phyloP scores from a whole-genome alignment of 2,113 vertebrate genomes.

The Noturus placidus region DNA sequence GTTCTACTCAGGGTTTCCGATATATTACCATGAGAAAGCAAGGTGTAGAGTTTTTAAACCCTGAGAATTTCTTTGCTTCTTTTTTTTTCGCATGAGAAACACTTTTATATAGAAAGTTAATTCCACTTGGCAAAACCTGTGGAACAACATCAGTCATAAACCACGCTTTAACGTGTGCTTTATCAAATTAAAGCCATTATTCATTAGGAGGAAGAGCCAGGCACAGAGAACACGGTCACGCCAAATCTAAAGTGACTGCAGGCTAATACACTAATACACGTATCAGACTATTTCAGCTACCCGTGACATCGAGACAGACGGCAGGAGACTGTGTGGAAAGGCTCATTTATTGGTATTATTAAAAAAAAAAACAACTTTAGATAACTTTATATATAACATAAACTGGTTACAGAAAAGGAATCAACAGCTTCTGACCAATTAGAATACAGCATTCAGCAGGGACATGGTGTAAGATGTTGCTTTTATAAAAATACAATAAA shows the following conservation, averaged over 20 bases:
- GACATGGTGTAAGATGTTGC: background rate
- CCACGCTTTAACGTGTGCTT: background rate
- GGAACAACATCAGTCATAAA: background rate
- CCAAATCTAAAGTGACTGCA: constrained; percentile 1
- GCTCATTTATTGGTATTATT: background rate
- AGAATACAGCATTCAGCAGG: background rate
- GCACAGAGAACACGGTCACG: background rate
- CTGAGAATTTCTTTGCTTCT: background rate
- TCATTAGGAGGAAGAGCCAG: background rate
- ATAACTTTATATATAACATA: background rate
- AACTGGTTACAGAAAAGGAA: background rate
- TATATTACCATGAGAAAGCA: background rate
- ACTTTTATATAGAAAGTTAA: background rate
- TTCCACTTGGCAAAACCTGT: background rate
- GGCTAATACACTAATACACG: background rate
- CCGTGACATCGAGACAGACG: background rate
- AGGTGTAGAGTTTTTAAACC: background rate
- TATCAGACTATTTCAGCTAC: background rate
- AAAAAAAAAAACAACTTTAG: too few species aligned
- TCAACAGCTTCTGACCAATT: background rate
- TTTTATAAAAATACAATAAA: background rate
- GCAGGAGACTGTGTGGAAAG: background rate
- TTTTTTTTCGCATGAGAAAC: background rate
- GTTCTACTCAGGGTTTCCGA: background rate
- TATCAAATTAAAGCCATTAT: background rate